Base-by-base conservation (phyloP, 2,113 vertebrate genomes). In the Odobenus rosmarus region DNA sequence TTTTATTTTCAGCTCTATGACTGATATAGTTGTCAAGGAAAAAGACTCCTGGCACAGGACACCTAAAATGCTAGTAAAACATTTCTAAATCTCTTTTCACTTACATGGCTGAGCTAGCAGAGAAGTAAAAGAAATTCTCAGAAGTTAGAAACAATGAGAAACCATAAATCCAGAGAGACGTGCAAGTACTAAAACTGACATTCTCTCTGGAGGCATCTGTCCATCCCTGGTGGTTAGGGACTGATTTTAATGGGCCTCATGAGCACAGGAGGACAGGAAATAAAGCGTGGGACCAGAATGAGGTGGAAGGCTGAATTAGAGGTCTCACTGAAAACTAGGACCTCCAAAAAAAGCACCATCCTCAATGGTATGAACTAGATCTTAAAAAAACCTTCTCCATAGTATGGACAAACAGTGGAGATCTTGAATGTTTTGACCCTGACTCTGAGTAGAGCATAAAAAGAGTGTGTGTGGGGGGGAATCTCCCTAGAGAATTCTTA, bases 141-240 rank as follows among this genome's bases (percentile, higher is more conserved):
- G 46, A 95, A 28, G 31, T 96, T 21, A 95, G 82, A 46, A 96
- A 85, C n/a, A 57, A 64, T 14, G 57, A 96, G 61, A 97, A 97
- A 76, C 51, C 16, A 33, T n/a, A 90, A 83, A 19, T 62, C 31
- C 83, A 71, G 90, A 96, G 61, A 96, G 87, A 86, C 0, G 19
- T 76, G 62, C 64, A 77, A 77, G 74, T 46, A 28, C 39, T 91
- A 31, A 92, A 96, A 86, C 42, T 79, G 83, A 18, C 64, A 86
- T 64, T 89, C 85, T 94, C 95, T 94, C 86, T 79, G 31, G 67
- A 89, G 95, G 69, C n/a, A 46, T 86, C 36, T 61, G 64, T 33
- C 62, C 57, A 28, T 71, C 71, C 36, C 59, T 42, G 3, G 74
- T 42, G 79, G 42, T 2, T 51, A 69, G 5, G 57, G 53, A 74